A percentile compares a stretch with the other conserved stretches of the same genome.
These are phyloP conservation scores for Iselma pallidipennis DNA, from an alignment of 2,888 invertebrate genomes.

Conservation along the genomic window DNA sequence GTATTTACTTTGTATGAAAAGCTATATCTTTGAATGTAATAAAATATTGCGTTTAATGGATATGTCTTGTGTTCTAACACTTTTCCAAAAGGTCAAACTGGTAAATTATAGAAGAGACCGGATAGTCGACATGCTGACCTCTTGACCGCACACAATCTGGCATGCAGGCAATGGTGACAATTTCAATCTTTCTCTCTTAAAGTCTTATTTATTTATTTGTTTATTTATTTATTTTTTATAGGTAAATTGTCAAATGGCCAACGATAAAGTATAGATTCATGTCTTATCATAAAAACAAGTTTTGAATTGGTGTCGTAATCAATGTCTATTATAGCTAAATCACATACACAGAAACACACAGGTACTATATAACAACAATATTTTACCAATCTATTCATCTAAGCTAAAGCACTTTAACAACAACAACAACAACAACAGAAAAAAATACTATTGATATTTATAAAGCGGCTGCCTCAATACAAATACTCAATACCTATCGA, in stretches of 20 bases:
- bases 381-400: neutral
- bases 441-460: slow-evolving; percentile 47
- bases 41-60: slow-evolving; percentile 22
- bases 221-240: neutral
- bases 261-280: neutral
- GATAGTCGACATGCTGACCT: slow-evolving; percentile 27
- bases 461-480: slow-evolving; percentile 39
- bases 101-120: slow-evolving; percentile 21
- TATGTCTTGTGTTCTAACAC: slow-evolving; percentile 21
- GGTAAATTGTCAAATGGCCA: neutral
- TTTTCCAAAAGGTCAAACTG: slow-evolving; percentile 23
- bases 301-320: neutral
- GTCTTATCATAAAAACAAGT: neutral
- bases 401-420: neutral
- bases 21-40: too few relatives aligned
- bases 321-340: neutral
- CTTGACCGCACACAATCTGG: slow-evolving; percentile 27
- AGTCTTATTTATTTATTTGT: neutral
- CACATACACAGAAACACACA: too few relatives aligned
- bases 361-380: neutral
- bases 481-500: slow-evolving; percentile 43
- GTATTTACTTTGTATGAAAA: too few relatives aligned
- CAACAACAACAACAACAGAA: too few relatives aligned
- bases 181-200: slow-evolving; percentile 20
- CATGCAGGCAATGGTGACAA: slow-evolving; percentile 19